Conservation (phyloP, 1,140 invertebrate genomes). For the Battus philenor region DNA sequence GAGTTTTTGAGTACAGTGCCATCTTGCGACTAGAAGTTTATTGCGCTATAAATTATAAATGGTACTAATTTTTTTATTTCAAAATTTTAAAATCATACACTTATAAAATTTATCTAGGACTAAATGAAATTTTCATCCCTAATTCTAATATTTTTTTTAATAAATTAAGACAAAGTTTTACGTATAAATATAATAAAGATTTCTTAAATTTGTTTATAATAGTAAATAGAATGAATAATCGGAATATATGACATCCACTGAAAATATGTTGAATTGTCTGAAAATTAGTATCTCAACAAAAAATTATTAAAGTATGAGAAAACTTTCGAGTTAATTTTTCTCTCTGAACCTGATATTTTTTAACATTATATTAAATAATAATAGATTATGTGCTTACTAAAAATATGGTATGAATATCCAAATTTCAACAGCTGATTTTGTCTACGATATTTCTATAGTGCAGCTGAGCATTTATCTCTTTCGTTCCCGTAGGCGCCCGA, state of each 20-base stretch:
- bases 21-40: not conserved
- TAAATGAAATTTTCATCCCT: too few species aligned
- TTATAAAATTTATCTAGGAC: too few species aligned
- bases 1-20: not conserved
- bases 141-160: too few species aligned
- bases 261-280: too few species aligned
- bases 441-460: conserved; percentile 24
- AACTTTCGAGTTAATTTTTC: not conserved
- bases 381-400: not conserved
- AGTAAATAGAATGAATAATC: too few species aligned
- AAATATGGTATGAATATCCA: not conserved
- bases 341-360: not conserved
- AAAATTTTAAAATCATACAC: too few species aligned
- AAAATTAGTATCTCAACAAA: not conserved
- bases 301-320: not conserved
- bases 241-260: too few species aligned
- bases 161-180: too few species aligned
- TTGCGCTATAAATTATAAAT: not conserved
- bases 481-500: conserved; percentile 23
- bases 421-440: conserved; percentile 32
- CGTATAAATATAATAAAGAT: too few species aligned
- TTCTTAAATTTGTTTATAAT: too few species aligned
- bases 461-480: conserved; percentile 24
- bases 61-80: too few species aligned
- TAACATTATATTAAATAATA: not conserved